Conservation (phyloP, 2,888 invertebrate species). For the Aromia moschata region DNA sequence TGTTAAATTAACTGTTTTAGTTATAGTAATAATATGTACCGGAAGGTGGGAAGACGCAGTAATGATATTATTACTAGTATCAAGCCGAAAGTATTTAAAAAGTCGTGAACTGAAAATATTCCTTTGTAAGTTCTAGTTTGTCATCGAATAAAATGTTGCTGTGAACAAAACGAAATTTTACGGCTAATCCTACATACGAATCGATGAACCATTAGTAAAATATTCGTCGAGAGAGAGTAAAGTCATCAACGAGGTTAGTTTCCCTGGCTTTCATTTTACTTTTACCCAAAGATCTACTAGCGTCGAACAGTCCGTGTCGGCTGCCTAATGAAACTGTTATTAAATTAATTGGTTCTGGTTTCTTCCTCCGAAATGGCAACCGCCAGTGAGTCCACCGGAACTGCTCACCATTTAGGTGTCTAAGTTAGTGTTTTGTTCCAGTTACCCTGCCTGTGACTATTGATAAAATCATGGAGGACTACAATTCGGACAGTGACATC, state of each 20-base stretch:
- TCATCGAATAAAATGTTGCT: too few species aligned
- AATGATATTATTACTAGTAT: too few species aligned
- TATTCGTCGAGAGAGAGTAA: conserved; percentile 16
- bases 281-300: conserved; percentile 17
- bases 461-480: conserved; percentile 43
- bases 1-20: too few species aligned
- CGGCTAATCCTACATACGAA: neutral
- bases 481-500: conserved; percentile 41
- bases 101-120: too few species aligned
- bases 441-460: conserved; percentile 42
- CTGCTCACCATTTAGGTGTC: conserved; percentile 10
- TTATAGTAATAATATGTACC: too few species aligned
- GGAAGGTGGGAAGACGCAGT: too few species aligned
- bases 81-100: too few species aligned
- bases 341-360: conserved; percentile 2
- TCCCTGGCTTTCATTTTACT: conserved; percentile 22
- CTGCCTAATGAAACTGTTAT: conserved; percentile 13
- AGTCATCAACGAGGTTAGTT: conserved; percentile 20
- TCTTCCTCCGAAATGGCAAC: conserved; percentile 26
- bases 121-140: too few species aligned
- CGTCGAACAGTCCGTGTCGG: neutral
- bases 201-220: conserved; percentile 5
- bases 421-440: conserved; percentile 31
- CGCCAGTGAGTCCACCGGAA: conserved; percentile 35
- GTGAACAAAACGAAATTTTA: too few species aligned